Evolutionary conservation across 2,797 vertebrate species (phyloP).

Genomic region (Sebastes oblongus): DNA sequence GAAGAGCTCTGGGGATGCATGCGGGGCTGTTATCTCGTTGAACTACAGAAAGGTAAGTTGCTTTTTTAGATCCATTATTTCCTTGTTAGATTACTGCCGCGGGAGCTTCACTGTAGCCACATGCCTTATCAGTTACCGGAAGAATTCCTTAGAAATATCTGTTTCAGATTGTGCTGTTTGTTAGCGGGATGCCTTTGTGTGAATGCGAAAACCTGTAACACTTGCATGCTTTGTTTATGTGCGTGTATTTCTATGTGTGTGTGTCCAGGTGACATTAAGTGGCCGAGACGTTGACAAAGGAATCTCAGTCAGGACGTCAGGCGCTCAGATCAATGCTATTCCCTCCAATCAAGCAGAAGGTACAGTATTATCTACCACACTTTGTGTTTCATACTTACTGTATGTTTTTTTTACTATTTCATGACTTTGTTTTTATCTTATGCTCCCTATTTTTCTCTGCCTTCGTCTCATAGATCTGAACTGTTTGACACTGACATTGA

Average conservation of each 20-base stretch:
- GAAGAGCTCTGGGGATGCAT: constrained; percentile 77
- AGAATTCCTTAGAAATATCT: neutral
- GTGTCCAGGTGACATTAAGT: constrained; percentile 86
- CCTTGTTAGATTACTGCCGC: constrained; percentile 1
- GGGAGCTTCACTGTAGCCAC: neutral
- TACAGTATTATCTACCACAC: constrained; percentile 47
- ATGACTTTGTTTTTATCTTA: neutral
- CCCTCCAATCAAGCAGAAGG: constrained; percentile 84
- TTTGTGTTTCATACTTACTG: neutral
- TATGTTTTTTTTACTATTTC: neutral
- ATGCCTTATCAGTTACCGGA: neutral
- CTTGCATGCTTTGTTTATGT: neutral
- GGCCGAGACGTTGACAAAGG: constrained; percentile 81
- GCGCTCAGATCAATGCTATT: constrained; percentile 86
- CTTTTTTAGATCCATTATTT: neutral
- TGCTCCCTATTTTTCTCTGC: neutral
- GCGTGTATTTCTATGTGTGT: constrained; percentile 11
- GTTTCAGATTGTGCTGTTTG: neutral
- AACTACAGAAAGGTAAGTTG: constrained; percentile 87
- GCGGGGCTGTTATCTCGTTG: constrained; percentile 85
- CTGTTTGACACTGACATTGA: constrained; percentile 85
- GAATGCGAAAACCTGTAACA: neutral
- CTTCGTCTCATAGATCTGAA: constrained; percentile 75
- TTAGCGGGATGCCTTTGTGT: neutral
- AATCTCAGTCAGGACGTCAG: constrained; percentile 80